These are phyloP conservation scores for Rhincodon typus DNA, from an alignment of 2,797 vertebrate genomes.

Conservation along the genomic window DNA sequence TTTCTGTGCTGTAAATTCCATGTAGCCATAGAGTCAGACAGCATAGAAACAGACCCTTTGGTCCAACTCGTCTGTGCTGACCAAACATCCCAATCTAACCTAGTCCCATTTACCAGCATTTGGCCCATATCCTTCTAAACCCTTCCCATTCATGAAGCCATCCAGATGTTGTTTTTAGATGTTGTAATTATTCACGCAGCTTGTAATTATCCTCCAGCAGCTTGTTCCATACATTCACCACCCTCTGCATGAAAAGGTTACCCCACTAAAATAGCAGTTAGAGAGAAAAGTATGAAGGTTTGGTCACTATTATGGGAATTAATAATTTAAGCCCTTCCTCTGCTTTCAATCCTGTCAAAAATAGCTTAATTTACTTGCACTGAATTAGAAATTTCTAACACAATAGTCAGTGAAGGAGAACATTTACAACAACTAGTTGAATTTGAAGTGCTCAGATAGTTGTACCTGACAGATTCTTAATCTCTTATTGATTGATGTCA, in stretches of 20 bases:
- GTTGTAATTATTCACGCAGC: too few species aligned
- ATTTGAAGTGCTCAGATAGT: background rate
- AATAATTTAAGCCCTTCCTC: background rate
- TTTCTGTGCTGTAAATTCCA: background rate
- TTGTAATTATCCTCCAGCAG: too few species aligned
- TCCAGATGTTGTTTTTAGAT: too few species aligned
- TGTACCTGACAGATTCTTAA: background rate
- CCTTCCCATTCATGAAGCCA: too few species aligned
- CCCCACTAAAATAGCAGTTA: background rate
- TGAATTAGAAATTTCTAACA: background rate
- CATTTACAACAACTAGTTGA: background rate
- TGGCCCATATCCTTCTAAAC: too few species aligned
- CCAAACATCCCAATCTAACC: too few species aligned
- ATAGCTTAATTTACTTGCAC: background rate
- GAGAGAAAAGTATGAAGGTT: background rate
- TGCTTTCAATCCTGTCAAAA: background rate
- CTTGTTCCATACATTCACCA: too few species aligned
- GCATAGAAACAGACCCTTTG: too few species aligned
- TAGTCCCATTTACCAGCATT: too few species aligned
- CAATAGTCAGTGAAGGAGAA: background rate
- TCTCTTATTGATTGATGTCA: background rate
- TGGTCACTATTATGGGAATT: background rate
- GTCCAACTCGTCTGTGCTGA: too few species aligned
- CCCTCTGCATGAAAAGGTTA: too few species aligned
- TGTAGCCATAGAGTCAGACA: too few species aligned